phyloP scores from a whole-genome alignment of 2,888 invertebrate genomes.

The Podotricha telesiphe region DNA sequence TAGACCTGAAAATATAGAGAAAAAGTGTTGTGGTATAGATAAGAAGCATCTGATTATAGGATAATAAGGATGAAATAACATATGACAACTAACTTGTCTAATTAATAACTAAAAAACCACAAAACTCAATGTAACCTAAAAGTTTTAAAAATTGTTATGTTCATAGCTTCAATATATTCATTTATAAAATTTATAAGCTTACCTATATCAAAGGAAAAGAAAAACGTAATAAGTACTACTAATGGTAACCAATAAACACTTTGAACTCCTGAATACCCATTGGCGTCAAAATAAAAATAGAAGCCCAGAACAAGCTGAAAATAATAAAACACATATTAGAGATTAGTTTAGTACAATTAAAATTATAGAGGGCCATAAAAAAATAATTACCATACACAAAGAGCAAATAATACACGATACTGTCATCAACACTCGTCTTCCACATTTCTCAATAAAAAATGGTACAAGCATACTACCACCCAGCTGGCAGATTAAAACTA shows the following conservation, averaged over 20 bases:
- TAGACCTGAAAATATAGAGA: constrained; percentile 43
- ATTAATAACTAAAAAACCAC: no score
- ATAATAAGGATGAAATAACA: no score
- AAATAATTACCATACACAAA: constrained; percentile 39
- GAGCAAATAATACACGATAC: constrained; percentile 37
- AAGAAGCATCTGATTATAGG: no score
- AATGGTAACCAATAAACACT: constrained; percentile 57
- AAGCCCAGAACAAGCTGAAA: constrained; percentile 50
- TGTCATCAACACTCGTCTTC: constrained; percentile 35
- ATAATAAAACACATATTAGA: not conserved
- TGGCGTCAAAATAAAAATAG: constrained; percentile 54
- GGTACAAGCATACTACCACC: constrained; percentile 35
- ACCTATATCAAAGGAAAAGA: constrained; percentile 57
- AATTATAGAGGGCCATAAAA: not conserved
- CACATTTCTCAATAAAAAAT: constrained; percentile 40
- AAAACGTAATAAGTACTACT: constrained; percentile 52
- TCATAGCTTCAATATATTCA: no score
- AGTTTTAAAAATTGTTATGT: no score
- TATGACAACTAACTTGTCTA: no score
- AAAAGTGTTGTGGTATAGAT: no score
- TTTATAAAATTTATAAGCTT: constrained; percentile 37
- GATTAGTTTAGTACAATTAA: not conserved
- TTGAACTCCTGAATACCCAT: constrained; percentile 39
- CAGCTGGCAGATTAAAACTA: constrained; percentile 40
- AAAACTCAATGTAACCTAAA: no score